Evolutionary conservation across 2,888 invertebrate genomes (phyloP).

Genomic region (Ischnura elegans): DNA sequence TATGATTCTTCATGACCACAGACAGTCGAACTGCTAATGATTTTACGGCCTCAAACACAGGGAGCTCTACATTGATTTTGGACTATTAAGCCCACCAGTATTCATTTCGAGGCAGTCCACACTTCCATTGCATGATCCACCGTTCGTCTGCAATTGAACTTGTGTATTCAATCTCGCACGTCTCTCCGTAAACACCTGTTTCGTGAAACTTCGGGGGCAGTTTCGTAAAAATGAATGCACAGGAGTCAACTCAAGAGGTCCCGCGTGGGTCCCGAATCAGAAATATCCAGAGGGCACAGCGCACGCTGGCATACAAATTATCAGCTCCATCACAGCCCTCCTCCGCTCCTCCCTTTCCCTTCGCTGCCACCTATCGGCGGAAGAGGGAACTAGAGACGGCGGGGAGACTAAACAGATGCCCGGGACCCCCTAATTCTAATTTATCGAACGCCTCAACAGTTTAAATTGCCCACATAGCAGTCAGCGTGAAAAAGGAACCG

Average conservation of each 20-base stretch:
- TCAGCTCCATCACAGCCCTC: neutral
- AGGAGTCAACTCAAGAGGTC: neutral
- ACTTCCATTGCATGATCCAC: too few species aligned
- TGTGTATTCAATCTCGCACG: too few species aligned
- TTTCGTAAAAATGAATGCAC: too few species aligned
- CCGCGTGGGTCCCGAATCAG: neutral
- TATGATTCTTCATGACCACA: too few species aligned
- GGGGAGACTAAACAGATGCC: neutral
- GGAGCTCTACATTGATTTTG: too few species aligned
- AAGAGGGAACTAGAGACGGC: neutral
- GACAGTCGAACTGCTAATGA: too few species aligned
- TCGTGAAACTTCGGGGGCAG: too few species aligned
- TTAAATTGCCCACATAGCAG: conserved; percentile 31
- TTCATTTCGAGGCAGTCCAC: too few species aligned
- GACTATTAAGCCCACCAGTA: too few species aligned
- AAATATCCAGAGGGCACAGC: neutral
- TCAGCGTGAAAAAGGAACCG: conserved; percentile 22
- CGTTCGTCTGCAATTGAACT: too few species aligned
- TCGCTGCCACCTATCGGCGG: conserved; percentile 57
- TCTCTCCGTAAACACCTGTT: too few species aligned
- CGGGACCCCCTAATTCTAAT: neutral
- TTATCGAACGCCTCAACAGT: conserved; percentile 26
- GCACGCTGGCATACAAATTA: neutral
- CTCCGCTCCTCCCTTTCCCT: conserved; percentile 1
- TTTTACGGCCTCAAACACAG: too few species aligned